phyloP scores from a whole-genome alignment of 1,140 invertebrate species.

The Drosophila lini region DNA sequence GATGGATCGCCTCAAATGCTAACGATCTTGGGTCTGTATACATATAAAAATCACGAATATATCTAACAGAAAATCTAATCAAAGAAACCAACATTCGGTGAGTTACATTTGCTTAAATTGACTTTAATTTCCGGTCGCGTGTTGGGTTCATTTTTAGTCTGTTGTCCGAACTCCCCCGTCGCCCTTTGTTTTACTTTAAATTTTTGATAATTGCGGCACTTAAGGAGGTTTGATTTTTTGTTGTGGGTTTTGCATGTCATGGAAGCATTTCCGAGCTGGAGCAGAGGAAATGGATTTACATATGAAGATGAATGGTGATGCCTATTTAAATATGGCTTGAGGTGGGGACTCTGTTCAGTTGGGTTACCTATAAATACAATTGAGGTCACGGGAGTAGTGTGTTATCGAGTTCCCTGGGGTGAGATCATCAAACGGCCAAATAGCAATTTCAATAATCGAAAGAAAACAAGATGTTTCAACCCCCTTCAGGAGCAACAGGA shows the following conservation, averaged over 20 bases:
- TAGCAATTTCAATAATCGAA: slow-evolving; percentile 82
- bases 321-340: slow-evolving; percentile 56
- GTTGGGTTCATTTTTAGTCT: slow-evolving; percentile 37
- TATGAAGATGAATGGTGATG: slow-evolving; percentile 73
- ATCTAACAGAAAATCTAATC: slow-evolving; percentile 42
- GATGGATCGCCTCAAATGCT: slow-evolving; percentile 38
- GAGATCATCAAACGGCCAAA: slow-evolving; percentile 68
- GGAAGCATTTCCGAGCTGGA: slow-evolving; percentile 62
- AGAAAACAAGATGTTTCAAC: slow-evolving; percentile 78
- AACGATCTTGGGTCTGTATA: slow-evolving; percentile 32
- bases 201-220: slow-evolving; percentile 69
- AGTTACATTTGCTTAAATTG: slow-evolving; percentile 71
- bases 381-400: slow-evolving; percentile 57
- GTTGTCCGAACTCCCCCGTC: slow-evolving; percentile 9
- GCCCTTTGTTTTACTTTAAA: slow-evolving; percentile 66
- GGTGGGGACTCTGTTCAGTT: slow-evolving; percentile 16
- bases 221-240: slow-evolving; percentile 43
- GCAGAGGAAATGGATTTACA: slow-evolving; percentile 78
- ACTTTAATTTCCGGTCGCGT: slow-evolving; percentile 81
- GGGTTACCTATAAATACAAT: slow-evolving; percentile 52
- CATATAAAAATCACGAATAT: slow-evolving; percentile 34
- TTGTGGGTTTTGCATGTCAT: slow-evolving; percentile 72
- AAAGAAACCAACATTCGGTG: slow-evolving; percentile 54
- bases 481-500: slow-evolving; percentile 51
- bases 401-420: slow-evolving; percentile 41